Conservation (phyloP, 2,797 vertebrate genomes). For the Arremon aurantiirostris region DNA sequence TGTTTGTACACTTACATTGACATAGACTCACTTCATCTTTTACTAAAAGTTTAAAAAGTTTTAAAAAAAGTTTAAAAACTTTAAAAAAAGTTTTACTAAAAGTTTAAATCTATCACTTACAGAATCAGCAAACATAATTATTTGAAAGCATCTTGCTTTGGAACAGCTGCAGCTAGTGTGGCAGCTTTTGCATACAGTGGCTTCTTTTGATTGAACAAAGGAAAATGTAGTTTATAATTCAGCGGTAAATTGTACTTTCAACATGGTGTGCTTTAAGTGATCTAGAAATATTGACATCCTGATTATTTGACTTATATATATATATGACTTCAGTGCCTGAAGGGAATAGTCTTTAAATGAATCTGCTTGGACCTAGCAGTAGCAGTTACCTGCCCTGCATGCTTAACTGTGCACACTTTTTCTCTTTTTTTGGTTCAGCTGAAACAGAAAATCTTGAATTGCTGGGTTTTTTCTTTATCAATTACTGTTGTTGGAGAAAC, state of each 20-base stretch:
- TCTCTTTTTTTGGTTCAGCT: constrained; percentile 34
- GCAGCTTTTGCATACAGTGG: not conserved
- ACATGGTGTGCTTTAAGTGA: accelerated
- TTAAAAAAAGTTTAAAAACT: too few species aligned
- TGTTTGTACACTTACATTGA: not conserved
- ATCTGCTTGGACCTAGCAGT: not conserved
- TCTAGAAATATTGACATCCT: not conserved
- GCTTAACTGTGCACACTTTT: not conserved
- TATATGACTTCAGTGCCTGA: not conserved
- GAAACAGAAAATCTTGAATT: constrained; percentile 28
- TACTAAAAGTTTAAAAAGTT: not conserved
- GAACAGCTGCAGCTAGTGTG: too few species aligned
- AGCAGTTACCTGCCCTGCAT: not conserved
- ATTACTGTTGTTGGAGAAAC: constrained; percentile 40
- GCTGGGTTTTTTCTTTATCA: not conserved
- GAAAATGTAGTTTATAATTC: not conserved
- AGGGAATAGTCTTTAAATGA: not conserved
- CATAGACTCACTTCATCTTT: not conserved
- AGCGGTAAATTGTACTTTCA: not conserved
- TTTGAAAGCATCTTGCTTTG: not conserved
- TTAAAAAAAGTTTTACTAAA: too few species aligned
- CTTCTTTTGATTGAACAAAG: not conserved
- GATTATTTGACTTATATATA: not conserved
- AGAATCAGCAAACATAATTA: not conserved
- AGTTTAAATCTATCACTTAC: not conserved